Evolutionary conservation across 92 coral and sea anemone species (phyloP).

Genomic region (Epizoanthus fatuus): DNA sequence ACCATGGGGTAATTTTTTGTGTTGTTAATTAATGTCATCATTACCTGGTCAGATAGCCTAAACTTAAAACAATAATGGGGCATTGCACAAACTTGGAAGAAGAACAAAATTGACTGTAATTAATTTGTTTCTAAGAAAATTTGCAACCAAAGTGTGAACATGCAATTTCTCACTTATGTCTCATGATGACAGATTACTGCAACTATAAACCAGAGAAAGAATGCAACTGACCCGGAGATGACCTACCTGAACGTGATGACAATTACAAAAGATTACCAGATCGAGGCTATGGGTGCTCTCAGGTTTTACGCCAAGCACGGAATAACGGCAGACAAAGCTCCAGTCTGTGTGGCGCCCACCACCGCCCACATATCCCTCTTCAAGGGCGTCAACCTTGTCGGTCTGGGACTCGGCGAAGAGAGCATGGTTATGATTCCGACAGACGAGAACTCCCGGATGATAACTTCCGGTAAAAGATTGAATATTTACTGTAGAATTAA

Average conservation of each 20-base stretch:
- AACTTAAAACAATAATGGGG: too few species aligned
- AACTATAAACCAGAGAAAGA: background rate
- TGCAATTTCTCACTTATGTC: too few species aligned
- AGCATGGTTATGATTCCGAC: slow-evolving; percentile 47
- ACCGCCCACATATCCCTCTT: slow-evolving; percentile 73
- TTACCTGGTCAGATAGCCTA: too few species aligned
- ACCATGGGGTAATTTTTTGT: too few species aligned
- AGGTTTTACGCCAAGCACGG: slow-evolving; percentile 16
- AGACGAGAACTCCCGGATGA: slow-evolving; percentile 51
- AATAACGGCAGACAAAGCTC: slow-evolving; percentile 35
- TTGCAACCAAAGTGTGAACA: too few species aligned
- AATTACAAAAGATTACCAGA: slow-evolving; percentile 40
- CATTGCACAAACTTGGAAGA: too few species aligned
- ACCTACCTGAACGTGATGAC: slow-evolving; percentile 39
- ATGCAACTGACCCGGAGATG: background rate
- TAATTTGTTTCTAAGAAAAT: too few species aligned
- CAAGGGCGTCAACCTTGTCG: slow-evolving; percentile 60
- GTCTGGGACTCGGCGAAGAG: slow-evolving; percentile 68
- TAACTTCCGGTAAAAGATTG: slow-evolving; percentile 16
- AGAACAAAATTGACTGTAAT: too few species aligned
- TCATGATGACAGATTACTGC: slow-evolving; percentile 13
- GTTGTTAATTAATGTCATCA: too few species aligned
- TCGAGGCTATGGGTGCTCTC: slow-evolving; percentile 51
- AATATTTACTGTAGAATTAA: too few species aligned
- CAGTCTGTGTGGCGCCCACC: slow-evolving; percentile 53